phyloP scores from a whole-genome alignment of 2,113 vertebrate genomes.

The Calyptomena viridis region DNA sequence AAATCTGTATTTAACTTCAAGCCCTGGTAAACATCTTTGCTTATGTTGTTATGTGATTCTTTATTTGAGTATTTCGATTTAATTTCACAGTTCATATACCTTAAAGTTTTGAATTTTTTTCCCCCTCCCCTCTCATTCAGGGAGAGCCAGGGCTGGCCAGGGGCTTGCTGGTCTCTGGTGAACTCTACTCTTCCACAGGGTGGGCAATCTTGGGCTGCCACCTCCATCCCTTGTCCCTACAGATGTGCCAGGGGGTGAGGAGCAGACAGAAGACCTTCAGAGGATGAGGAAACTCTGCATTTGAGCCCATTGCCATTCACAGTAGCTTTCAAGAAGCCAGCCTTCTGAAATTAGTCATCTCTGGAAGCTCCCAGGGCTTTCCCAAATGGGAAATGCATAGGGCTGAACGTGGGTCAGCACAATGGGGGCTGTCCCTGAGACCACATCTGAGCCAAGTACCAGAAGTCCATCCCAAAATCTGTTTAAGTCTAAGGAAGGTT shows the following conservation, averaged over 20 bases:
- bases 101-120: slow-evolving; percentile 75
- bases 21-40: slow-evolving; percentile 82
- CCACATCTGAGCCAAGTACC: rapidly evolving
- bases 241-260: not conserved
- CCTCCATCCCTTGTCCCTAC: not conserved
- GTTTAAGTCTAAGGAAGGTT: not conserved
- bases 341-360: not conserved
- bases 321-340: not conserved
- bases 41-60: slow-evolving; percentile 76
- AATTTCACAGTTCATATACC: slow-evolving; percentile 85
- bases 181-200: not conserved
- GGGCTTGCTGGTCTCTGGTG: not conserved
- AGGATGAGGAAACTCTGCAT: not conserved
- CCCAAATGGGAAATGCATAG: not conserved
- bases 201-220: not conserved
- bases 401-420: not conserved
- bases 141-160: slow-evolving; percentile 1
- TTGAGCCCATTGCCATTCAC: not conserved
- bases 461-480: not conserved
- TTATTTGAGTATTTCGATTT: slow-evolving; percentile 82
- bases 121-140: slow-evolving; percentile 25
- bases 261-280: not conserved
- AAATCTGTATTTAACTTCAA: slow-evolving; percentile 85
- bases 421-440: not conserved
- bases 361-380: not conserved